Conservation (phyloP, 2,113 vertebrate species). For the Gorsachius goisagi region DNA sequence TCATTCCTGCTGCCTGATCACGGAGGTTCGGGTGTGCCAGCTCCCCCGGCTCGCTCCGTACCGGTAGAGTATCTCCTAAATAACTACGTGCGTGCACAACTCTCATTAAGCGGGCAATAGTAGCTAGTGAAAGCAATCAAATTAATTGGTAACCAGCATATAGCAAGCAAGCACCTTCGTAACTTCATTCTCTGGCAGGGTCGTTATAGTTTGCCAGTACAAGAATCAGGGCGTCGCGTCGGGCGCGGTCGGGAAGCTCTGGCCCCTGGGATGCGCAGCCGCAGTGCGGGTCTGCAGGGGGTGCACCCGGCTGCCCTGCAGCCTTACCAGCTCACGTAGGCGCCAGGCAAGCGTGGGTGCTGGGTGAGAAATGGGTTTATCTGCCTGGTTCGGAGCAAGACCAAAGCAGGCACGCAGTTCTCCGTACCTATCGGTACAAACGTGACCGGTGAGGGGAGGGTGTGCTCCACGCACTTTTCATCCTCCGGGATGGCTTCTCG, state of each 20-base stretch:
- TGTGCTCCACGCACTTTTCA: background rate
- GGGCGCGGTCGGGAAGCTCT: background rate
- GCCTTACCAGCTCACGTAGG: background rate
- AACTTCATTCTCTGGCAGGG: background rate
- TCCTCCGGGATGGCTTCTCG: background rate
- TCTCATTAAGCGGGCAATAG: background rate
- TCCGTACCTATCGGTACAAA: background rate
- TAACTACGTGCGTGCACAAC: background rate
- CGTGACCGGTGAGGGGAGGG: background rate
- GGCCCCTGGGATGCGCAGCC: no score
- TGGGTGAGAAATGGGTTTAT: background rate
- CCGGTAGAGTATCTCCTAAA: background rate
- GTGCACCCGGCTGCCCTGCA: background rate
- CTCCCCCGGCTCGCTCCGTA: background rate
- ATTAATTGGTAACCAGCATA: background rate
- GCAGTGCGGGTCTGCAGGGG: background rate
- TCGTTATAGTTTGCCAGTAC: background rate
- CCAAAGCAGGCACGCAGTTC: background rate
- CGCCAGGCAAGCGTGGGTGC: background rate
- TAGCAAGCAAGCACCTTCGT: background rate
- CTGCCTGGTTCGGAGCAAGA: background rate
- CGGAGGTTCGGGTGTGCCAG: background rate
- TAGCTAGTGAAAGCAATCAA: background rate
- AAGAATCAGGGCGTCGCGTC: background rate
- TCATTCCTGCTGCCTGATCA: background rate